Percentiles rank a stretch among this genome's conserved stretches.
Conservation (phyloP, 2,797 vertebrate species). For the Myiotriccus ornatus region DNA sequence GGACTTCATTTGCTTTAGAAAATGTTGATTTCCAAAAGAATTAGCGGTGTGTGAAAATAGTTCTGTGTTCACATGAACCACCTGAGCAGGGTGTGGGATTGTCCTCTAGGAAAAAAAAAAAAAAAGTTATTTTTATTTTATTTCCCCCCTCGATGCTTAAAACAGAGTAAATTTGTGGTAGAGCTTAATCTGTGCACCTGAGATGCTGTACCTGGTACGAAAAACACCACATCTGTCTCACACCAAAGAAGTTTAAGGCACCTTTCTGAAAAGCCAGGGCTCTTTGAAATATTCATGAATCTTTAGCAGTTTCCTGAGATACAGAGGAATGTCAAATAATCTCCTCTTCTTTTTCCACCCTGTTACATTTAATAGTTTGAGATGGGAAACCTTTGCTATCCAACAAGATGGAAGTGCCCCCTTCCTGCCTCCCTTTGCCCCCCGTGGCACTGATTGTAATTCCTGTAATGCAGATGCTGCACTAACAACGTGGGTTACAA, state of each 20-base stretch:
- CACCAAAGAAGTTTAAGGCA: background rate
- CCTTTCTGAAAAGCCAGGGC: background rate
- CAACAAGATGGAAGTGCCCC: background rate
- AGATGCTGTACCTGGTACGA: background rate
- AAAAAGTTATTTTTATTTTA: background rate
- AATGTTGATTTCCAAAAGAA: background rate
- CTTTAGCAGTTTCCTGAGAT: background rate
- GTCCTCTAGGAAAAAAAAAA: background rate
- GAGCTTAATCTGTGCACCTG: background rate
- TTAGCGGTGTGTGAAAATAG: background rate
- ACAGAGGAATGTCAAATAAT: background rate
- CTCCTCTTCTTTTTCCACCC: background rate
- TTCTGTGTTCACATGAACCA: background rate
- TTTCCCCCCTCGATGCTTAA: background rate
- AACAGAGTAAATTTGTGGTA: background rate
- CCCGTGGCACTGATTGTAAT: fast-evolving
- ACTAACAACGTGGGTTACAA: background rate
- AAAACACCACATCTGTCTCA: background rate
- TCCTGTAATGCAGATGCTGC: background rate
- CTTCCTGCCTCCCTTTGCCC: background rate
- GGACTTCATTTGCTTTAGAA: background rate
- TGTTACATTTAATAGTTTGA: background rate
- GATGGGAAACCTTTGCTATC: background rate
- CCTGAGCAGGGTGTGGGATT: background rate
- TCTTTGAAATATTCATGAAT: background rate